Conservation (phyloP, 2,797 vertebrate species). For the Gobionotothen gibberifrons region DNA sequence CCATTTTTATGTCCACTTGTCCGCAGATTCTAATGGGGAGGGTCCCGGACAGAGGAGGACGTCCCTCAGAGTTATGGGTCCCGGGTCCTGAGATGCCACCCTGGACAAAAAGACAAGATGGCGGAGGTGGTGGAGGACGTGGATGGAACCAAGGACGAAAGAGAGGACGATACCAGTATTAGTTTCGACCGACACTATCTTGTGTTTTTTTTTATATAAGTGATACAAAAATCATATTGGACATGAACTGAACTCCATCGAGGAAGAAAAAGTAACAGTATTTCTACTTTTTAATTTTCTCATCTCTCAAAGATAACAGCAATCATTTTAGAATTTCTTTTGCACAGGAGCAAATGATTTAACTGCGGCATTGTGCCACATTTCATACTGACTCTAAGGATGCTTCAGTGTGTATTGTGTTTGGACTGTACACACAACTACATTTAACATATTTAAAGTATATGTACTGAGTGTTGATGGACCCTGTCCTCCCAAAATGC, state of each 20-base stretch:
- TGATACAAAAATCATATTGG: conserved; percentile 7
- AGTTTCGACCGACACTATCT: background rate
- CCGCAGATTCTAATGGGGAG: conserved; percentile 94
- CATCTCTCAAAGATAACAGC: background rate
- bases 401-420: background rate
- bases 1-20: background rate
- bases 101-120: conserved; percentile 94
- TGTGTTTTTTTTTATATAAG: conserved; percentile 2
- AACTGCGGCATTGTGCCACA: background rate
- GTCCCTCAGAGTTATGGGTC: conserved; percentile 92
- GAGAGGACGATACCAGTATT: conserved; percentile 75
- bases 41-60: conserved; percentile 95
- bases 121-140: conserved; percentile 83
- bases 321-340: background rate
- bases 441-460: background rate
- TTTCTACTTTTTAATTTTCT: background rate
- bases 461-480: background rate
- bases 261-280: background rate
- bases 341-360: background rate
- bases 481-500: background rate
- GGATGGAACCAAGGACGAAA: conserved; percentile 75
- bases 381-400: background rate
- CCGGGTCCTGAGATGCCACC: conserved; percentile 95
- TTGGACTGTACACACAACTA: background rate
- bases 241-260: conserved; percentile 13